A percentile compares a stretch with the other conserved stretches of the same genome.
These are phyloP conservation scores for Chamaetylas fuelleborni DNA, from an alignment of 2,113 vertebrate species.

Conservation along the genomic window DNA sequence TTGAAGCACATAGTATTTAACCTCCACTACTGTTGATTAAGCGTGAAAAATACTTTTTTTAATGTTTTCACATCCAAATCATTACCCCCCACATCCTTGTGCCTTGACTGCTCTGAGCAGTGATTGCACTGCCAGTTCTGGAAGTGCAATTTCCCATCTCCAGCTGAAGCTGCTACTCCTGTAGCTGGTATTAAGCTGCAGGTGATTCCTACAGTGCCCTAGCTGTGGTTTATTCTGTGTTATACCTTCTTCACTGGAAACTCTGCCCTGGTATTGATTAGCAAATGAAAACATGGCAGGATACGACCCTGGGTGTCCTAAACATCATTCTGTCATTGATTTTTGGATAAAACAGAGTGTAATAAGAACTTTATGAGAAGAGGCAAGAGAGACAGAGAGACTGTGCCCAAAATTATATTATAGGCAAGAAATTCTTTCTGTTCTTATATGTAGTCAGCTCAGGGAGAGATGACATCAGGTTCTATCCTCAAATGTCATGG, in stretches of 20 bases:
- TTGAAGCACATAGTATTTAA: neutral
- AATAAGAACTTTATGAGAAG: neutral
- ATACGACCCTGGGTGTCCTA: neutral
- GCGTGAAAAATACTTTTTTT: neutral
- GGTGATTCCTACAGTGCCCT: neutral
- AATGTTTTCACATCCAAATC: neutral
- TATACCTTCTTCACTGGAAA: neutral
- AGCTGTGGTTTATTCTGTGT: neutral
- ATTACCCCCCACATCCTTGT: neutral
- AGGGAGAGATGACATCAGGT: neutral
- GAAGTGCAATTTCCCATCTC: neutral
- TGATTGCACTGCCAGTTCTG: neutral
- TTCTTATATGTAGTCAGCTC: neutral
- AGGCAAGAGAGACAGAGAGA: neutral
- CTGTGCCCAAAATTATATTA: neutral
- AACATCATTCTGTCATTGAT: neutral
- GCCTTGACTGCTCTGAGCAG: neutral
- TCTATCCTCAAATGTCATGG: neutral
- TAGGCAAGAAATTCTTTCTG: neutral
- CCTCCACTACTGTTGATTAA: neutral
- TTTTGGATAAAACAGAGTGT: neutral
- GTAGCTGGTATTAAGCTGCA: neutral
- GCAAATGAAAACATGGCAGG: slow-evolving; percentile 3
- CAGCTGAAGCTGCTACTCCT: neutral
- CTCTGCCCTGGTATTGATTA: neutral